These are phyloP conservation scores for Watsonalla cultraria DNA, from an alignment of 2,888 invertebrate genomes.

Conservation along the genomic window DNA sequence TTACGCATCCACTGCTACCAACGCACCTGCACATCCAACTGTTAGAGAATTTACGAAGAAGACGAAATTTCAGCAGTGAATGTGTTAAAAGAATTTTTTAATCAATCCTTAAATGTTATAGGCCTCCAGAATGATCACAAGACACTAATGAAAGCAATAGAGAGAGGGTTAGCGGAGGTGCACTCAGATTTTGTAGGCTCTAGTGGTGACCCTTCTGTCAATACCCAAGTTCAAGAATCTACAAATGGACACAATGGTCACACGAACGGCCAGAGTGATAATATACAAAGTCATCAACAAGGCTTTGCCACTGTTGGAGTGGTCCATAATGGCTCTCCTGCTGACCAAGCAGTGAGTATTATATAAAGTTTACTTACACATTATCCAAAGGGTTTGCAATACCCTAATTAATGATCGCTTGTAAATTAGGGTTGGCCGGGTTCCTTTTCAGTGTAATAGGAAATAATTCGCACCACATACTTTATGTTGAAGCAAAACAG, in stretches of 20 bases:
- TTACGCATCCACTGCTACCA: no score
- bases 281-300: conserved; percentile 26
- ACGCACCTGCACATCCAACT: no score
- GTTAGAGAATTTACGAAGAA: no score
- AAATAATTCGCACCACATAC: no score
- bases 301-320: conserved; percentile 84
- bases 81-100: no score
- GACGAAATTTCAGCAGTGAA: no score
- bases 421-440: no score
- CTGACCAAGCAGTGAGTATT: conserved; percentile 85
- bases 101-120: conserved; percentile 37
- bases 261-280: conserved; percentile 9
- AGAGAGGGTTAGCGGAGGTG: conserved; percentile 83
- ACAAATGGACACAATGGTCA: conserved; percentile 15
- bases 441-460: no score
- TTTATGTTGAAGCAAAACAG: no score
- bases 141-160: conserved; percentile 89
- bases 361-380: background rate
- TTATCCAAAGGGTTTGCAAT: no score
- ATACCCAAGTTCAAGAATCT: conserved; percentile 16
- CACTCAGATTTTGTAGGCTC: conserved; percentile 63
- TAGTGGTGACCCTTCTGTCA: conserved; percentile 23
- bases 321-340: conserved; percentile 88
- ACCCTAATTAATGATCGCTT: no score
- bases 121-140: conserved; percentile 94